Base-by-base conservation (phyloP, 53 echinoderm and acorn worm genomes). In the Temnopleurus reevesii region DNA sequence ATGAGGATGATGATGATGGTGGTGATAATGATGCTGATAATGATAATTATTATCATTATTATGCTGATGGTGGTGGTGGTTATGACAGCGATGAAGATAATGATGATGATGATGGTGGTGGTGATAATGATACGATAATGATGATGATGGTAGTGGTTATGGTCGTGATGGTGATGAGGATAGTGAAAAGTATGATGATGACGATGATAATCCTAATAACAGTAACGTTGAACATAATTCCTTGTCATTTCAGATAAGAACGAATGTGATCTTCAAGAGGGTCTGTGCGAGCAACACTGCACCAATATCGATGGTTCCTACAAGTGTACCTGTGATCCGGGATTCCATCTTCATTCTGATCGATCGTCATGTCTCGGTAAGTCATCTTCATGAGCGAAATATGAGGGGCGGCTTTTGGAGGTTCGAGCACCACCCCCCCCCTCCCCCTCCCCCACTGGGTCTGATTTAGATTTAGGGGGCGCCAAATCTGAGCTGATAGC, bases 301-400 rank as follows among this genome's bases (percentile, higher is more conserved):
- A 27, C 30, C 28, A 79, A 79, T 18, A 47, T 27, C 2, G 79
- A 46, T 17, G 79, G 79, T 27, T 79, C 79, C 2, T 79, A 49
- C 17, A 46, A 49, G 23, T 79, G 79, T 49, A 13, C 81, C 19
- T 97, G 98, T 61, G 91, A 95, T 54, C 33, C 34, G 8, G 98
- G 98, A 12, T 97, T 65, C 64, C 89, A 93, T 35, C 64, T 97
- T 12, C 95, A 95, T 88, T 83, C 90, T 41, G 93, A 97, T 46
- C 85, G 85, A 29, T 77, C 64, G 36, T 49, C 91, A 9, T 96
- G 96, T 84, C 79, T 93, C 12, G 96, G 96, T 96, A 84, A 64
- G 96, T 71, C 19, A 81, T 29, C 7, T n/a, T n/a, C n/a, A n/a
- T n/a, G n/a, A n/a, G n/a, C n/a, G n/a, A n/a, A n/a, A n/a, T n/a